A percentile compares a stretch with the other conserved stretches of the same genome.
Conservation (phyloP, 2,113 vertebrate genomes). For the Urocitellus parryii region DNA sequence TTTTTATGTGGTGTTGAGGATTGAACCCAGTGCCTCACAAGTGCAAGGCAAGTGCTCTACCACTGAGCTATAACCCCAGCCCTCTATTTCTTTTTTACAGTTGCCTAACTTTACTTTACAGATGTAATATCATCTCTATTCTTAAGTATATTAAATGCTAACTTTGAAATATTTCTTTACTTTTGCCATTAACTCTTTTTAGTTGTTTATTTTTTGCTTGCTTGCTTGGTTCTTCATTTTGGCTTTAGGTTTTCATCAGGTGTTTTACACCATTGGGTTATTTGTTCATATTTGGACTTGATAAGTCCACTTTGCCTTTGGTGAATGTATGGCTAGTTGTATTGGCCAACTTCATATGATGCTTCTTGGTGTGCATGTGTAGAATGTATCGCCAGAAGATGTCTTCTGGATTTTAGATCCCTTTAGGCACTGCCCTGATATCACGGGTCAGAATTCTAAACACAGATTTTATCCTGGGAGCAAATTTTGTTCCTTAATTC, state of each 20-base stretch:
- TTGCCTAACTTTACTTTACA: background rate
- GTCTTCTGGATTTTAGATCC: background rate
- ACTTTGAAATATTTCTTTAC: conserved; percentile 20
- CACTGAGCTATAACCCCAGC: no score
- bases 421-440: background rate
- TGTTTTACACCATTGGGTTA: conserved; percentile 16
- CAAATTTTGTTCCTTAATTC: background rate
- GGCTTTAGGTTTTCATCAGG: conserved; percentile 44
- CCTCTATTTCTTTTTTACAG: background rate
- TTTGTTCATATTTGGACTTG: conserved; percentile 21
- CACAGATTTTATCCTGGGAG: background rate
- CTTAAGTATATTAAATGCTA: background rate
- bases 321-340: background rate
- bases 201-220: conserved; percentile 1
- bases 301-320: conserved; percentile 39
- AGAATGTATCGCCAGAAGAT: background rate
- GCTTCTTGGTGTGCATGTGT: background rate
- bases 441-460: conserved; percentile 27
- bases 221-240: background rate
- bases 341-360: background rate
- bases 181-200: background rate
- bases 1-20: no score
- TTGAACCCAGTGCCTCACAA: no score
- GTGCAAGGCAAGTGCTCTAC: no score
- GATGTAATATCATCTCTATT: background rate